phyloP scores from a whole-genome alignment of 2,888 invertebrate species.

The Tolmerus cingulatus region DNA sequence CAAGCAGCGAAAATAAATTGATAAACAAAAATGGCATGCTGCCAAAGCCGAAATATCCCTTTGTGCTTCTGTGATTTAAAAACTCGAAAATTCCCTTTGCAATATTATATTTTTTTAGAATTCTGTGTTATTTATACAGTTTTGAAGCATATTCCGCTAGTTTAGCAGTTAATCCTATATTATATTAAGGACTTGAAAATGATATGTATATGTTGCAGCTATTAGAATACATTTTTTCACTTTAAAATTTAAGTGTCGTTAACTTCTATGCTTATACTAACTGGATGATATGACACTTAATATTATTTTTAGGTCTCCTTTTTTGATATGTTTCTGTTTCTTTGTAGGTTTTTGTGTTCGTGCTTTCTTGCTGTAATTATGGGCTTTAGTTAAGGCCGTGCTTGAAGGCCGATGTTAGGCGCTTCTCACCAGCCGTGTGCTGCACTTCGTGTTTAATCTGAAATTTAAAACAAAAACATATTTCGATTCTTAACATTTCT shows the following conservation, averaged over 20 bases:
- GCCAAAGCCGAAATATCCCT: not conserved
- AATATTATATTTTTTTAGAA: not conserved
- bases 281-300: constrained; percentile 39
- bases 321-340: constrained; percentile 38
- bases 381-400: constrained; percentile 52
- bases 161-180: constrained; percentile 40
- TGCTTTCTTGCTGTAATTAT: not conserved
- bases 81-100: not conserved
- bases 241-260: not conserved
- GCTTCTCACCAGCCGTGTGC: constrained; percentile 83
- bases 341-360: not conserved
- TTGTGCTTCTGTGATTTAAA: not conserved
- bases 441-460: constrained; percentile 68
- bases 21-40: not conserved
- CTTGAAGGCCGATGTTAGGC: constrained; percentile 72
- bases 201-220: constrained; percentile 48
- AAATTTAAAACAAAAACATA: not conserved
- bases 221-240: constrained; percentile 28
- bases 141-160: constrained; percentile 11
- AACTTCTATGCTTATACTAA: constrained; percentile 25
- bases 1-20: not conserved
- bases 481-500: too few relatives aligned
- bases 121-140: not conserved
- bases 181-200: constrained; percentile 50
- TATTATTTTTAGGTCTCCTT: constrained; percentile 34